Evolutionary conservation across 2,113 vertebrate species (phyloP), one percentile per base, ranked within the genome.

Genomic region (Hirundichthys speculiger): DNA sequence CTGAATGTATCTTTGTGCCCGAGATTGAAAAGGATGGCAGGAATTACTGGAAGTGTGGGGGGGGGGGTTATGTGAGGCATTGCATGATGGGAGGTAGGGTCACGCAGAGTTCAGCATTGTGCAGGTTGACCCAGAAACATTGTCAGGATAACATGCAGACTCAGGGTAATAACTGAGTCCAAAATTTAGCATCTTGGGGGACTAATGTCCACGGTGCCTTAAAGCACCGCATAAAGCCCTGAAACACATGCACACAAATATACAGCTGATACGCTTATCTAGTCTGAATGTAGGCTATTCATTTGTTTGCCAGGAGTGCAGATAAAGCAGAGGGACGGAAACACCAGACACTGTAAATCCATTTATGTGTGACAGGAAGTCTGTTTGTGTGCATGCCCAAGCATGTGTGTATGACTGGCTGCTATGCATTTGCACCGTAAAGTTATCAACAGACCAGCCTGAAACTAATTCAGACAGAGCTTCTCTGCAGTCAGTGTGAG

Each of bases 31-130:
- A 53, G 57, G 64, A 45, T 47, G 53, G 16, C 25, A 69, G 45
- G 55, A 75, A 69, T 57, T 75, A 63, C 77, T 64, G 64, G 42
- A 81, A 79, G 43, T 58, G 2, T 53, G 77, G 50, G 82, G 76
- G 77, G 50, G 82, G 76, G 83, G 74, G 74, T 82, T 80, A 55
- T 42, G 14, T 2, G 43, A 43, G 78, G 73, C 40, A 49, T 69
- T 86, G 85, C 79, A 87, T 77, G 62, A 82, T 75, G 87, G 84
- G 86, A 89, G 86, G 74, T 80, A 61, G 79, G 91, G 89, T 93
- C 88, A 91, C 75, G 64, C 38, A 81, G 82, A 92, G 92, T 93
- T 92, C 89, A 91, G 20, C 27, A 40, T 49, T 55, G 57, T 71
- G 65, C 20, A 39, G 51, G 55, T 11, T 72, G 73, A 73, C 73